phyloP scores from a whole-genome alignment of 2,113 vertebrate species.

The Datnioides undecimradiatus region DNA sequence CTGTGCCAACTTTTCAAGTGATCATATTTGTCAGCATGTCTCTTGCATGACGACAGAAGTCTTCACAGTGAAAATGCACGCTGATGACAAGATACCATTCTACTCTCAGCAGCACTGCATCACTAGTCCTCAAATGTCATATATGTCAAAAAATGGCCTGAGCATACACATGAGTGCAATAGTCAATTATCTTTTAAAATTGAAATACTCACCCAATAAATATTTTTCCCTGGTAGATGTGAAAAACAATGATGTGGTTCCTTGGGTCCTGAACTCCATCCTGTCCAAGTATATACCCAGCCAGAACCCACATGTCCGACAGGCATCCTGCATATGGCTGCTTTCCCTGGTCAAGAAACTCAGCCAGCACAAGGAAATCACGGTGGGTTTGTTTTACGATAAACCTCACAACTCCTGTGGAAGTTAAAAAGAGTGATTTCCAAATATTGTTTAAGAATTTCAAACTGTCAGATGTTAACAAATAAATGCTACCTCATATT shows the following conservation, averaged over 20 bases:
- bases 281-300: constrained; percentile 92
- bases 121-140: not conserved
- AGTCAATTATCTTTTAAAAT: not conserved
- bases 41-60: not conserved
- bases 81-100: not conserved
- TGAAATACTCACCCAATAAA: not conserved
- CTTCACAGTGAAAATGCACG: not conserved
- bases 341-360: constrained; percentile 96
- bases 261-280: constrained; percentile 92
- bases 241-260: constrained; percentile 92
- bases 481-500: not conserved
- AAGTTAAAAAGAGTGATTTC: no score
- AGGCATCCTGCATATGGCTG: constrained; percentile 97
- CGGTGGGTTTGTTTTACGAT: constrained; percentile 76
- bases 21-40: not conserved
- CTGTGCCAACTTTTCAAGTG: no score
- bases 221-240: constrained; percentile 80
- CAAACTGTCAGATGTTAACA: not conserved
- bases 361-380: constrained; percentile 92
- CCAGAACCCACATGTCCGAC: constrained; percentile 93
- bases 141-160: not conserved
- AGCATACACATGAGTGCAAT: not conserved
- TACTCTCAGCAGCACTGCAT: not conserved
- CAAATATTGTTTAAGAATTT: no score
- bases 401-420: not conserved